Base-by-base conservation (phyloP, 2,113 vertebrate species). In the Aptenodytes patagonicus region DNA sequence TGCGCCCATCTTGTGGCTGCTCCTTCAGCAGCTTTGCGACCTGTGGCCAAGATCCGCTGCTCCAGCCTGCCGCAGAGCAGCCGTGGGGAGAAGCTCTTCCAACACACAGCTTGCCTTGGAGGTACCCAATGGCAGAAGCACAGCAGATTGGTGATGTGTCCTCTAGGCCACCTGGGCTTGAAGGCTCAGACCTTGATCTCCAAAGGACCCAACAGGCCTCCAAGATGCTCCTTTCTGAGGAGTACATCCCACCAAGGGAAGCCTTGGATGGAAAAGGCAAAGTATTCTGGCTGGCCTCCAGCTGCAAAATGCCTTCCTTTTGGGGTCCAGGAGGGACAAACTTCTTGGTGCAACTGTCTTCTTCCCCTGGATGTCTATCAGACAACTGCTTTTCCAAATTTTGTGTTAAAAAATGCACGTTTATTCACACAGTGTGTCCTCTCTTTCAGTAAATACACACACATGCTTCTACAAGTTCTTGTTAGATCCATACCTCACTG, bases 401-500 rank as follows among this genome's bases (percentile, higher is more conserved):
- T 17, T 28, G 7, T 32, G 42, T 31, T 55, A 29, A 26, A 75
- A 83, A 84, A 83, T 10, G 22, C 6, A 6, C 0, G 0, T 51
- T 54, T 68, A 17, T 24, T 42, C 9, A 64, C 71, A 21, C 0
- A 3, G 21, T 0, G 1, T 17, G 57, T n/a, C 44, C 36, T 44
- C 38, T 38, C 54, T 76, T 76, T 69, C 81, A 18, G 24, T 42
- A 70, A 73, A 52, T 5, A 61, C 18, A 42, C 3, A 0, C n/a
- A 65, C 4, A 10, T 10, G 6, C 17, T 57, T 36, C 54, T 58
- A 1, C 25, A 58, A 13, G 22, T 42, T 78, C 84, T 71, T 32
- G 17, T 54, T 51, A 55, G 65, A 55, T 9, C 38, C 2, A 1
- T 14, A 9, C 40, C 83, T 70, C 7, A 4, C 38, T 77, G 36